phyloP scores from a whole-genome alignment of 2,113 vertebrate genomes.

The Ochotona princeps region DNA sequence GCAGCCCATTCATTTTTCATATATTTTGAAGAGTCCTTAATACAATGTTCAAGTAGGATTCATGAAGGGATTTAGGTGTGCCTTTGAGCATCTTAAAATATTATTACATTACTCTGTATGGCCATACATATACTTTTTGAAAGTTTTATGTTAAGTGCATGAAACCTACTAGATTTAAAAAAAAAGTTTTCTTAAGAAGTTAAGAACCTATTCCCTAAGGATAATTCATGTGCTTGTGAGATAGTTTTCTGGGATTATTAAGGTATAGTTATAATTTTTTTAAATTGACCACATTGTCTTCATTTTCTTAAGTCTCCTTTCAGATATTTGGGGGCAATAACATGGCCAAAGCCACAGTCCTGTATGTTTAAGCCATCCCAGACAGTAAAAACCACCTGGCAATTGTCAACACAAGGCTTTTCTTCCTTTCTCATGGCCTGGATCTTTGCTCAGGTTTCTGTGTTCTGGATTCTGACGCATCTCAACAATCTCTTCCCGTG shows the following conservation, averaged over 20 bases:
- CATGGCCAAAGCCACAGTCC: neutral
- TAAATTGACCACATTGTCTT: neutral
- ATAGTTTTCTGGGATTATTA: neutral
- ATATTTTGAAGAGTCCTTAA: neutral
- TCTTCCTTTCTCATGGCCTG: neutral
- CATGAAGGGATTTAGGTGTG: neutral
- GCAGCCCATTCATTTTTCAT: neutral
- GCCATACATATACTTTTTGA: neutral
- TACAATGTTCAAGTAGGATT: neutral
- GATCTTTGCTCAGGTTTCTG: neutral
- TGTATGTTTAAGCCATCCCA: neutral
- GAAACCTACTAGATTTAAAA: neutral
- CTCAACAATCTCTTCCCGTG: neutral
- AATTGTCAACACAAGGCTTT: neutral
- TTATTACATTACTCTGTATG: neutral
- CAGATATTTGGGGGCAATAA: neutral
- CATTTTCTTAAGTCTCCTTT: neutral
- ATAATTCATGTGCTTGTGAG: neutral
- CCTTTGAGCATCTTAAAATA: slow-evolving; percentile 13
- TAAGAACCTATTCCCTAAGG: neutral
- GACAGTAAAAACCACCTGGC: neutral
- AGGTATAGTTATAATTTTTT: no score
- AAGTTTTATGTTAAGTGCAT: neutral
- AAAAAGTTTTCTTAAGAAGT: neutral
- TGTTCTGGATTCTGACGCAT: neutral